Conservation (phyloP, 2,113 vertebrate species). For the Trogon surrucura region DNA sequence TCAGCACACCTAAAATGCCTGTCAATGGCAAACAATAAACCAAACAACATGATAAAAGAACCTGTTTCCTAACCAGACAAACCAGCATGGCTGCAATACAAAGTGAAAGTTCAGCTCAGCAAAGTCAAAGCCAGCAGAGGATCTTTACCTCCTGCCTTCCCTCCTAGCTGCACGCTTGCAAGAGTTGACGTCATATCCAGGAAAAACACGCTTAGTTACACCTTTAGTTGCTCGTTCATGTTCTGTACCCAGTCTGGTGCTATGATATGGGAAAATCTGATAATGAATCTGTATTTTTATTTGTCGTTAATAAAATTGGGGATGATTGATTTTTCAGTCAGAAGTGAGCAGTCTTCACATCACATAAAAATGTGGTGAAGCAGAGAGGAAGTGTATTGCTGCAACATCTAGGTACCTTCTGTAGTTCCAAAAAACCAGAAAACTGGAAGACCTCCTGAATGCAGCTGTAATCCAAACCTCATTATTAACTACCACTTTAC, state of each 20-base stretch:
- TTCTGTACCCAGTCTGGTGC: neutral
- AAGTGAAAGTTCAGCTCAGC: neutral
- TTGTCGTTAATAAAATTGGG: neutral
- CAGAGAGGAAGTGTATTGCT: neutral
- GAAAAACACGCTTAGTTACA: neutral
- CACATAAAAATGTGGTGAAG: neutral
- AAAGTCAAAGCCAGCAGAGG: neutral
- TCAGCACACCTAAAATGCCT: neutral
- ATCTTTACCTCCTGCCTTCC: neutral
- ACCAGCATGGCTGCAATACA: neutral
- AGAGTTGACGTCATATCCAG: neutral
- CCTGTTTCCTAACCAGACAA: neutral
- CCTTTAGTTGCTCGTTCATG: neutral
- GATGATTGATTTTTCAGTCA: neutral
- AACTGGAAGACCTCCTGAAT: neutral
- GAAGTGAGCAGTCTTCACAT: neutral
- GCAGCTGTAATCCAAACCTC: constrained; percentile 5
- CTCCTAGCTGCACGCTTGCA: neutral
- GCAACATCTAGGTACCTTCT: neutral
- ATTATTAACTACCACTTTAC: constrained; percentile 39
- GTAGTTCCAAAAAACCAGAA: neutral
- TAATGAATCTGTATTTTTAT: neutral
- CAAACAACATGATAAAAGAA: neutral
- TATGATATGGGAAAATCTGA: neutral
- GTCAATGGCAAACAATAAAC: neutral